Percentiles rank a stretch among this genome's conserved stretches.
phyloP scores from a whole-genome alignment of 2,888 invertebrate genomes.

The Scaptomyza flava region DNA sequence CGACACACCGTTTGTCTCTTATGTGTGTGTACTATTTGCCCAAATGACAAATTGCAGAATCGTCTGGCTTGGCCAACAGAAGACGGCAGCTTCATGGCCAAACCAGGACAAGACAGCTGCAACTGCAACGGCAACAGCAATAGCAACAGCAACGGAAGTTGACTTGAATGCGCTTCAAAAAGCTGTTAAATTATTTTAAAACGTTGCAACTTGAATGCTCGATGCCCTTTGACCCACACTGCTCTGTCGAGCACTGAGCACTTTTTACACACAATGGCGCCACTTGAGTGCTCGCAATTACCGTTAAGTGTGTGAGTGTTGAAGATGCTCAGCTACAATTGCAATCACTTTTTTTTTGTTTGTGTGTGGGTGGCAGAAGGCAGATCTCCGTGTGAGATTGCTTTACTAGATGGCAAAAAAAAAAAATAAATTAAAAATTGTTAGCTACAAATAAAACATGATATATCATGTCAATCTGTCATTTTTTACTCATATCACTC shows the following conservation, averaged over 20 bases:
- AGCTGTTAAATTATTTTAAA: slow-evolving; percentile 81
- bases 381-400: neutral
- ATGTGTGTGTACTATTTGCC: slow-evolving; percentile 69
- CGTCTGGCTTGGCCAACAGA: slow-evolving; percentile 48
- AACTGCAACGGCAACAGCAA: slow-evolving; percentile 21
- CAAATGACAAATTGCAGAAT: slow-evolving; percentile 78
- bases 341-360: slow-evolving; percentile 42
- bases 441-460: slow-evolving; percentile 50
- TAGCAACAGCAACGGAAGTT: slow-evolving; percentile 66
- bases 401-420: slow-evolving; percentile 26
- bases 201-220: slow-evolving; percentile 59
- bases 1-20: slow-evolving; percentile 64
- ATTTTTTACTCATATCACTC: slow-evolving; percentile 10
- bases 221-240: slow-evolving; percentile 17
- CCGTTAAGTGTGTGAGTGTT: slow-evolving; percentile 65
- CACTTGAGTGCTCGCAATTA: slow-evolving; percentile 78
- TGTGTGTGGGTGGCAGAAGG: neutral
- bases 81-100: slow-evolving; percentile 14
- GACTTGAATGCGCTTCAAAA: slow-evolving; percentile 78
- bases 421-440: slow-evolving; percentile 42
- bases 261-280: slow-evolving; percentile 61
- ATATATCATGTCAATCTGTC: slow-evolving; percentile 56
- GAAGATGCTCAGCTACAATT: slow-evolving; percentile 43
- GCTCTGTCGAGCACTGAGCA: slow-evolving; percentile 4
- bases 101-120: slow-evolving; percentile 35